phyloP scores from a whole-genome alignment of 2,888 invertebrate genomes.

The Nineta flava region DNA sequence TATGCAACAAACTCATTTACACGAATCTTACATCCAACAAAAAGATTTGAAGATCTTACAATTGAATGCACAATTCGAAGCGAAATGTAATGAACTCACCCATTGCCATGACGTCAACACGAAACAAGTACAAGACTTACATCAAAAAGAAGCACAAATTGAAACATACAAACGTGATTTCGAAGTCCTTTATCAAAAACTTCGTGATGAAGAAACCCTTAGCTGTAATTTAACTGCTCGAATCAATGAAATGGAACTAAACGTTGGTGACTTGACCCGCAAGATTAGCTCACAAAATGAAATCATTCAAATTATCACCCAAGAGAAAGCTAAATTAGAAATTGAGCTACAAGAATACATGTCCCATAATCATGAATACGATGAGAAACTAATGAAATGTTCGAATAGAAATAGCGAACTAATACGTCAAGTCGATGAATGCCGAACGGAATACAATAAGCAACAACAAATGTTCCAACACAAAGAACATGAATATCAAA shows the following conservation, averaged over 20 bases:
- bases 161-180: conserved; percentile 10
- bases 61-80: conserved; percentile 16
- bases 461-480: neutral
- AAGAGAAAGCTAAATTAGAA: conserved; percentile 1
- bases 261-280: conserved; percentile 39
- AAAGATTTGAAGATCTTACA: conserved; percentile 16
- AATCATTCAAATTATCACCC: conserved; percentile 19
- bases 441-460: neutral
- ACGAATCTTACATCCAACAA: conserved; percentile 12
- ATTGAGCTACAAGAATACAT: neutral
- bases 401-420: neutral
- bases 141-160: conserved; percentile 14
- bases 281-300: conserved; percentile 36
- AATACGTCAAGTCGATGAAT: neutral
- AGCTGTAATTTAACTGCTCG: conserved; percentile 26
- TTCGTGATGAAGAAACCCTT: conserved; percentile 31
- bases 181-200: conserved; percentile 22
- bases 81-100: conserved; percentile 17
- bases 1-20: conserved; percentile 8
- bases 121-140: conserved; percentile 16
- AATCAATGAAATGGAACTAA: conserved; percentile 33
- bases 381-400: neutral
- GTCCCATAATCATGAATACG: neutral
- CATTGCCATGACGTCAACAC: conserved; percentile 12
- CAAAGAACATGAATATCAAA: neutral